Evolutionary conservation across 2,888 invertebrate species (phyloP), one percentile per base, ranked within the genome.

Genomic region (Hypsopygia costalis): DNA sequence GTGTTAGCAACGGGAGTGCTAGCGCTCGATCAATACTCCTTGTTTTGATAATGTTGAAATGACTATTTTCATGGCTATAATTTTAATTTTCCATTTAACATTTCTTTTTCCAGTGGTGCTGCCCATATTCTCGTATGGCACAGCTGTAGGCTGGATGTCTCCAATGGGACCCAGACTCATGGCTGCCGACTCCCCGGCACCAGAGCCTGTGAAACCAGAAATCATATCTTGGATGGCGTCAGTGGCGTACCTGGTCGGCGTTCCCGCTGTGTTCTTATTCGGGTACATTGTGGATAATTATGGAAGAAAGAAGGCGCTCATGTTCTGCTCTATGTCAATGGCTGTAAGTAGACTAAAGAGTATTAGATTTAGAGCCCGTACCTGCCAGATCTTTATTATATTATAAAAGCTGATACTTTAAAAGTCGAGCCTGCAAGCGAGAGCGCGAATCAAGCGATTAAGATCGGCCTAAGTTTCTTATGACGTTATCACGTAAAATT

Each of bases 181-280:
- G 75, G 85, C 89, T 0, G 56, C 67, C 1, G 68, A 77, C 6
- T 72, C 81, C 0, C 90, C 90, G 0, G 76, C 89, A 0, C 57
- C 74, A 0, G 53, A 60, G 4, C 82, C 89, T 0, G 75, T 91
- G 22, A 80, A 80, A 8, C 63, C 79, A 1, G 83, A 87, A 48
- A 78, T 85, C 43, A 74, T 90, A 40, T 90, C 91, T 12, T 90
- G 91, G 90, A 82, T 92, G 73, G 91, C 90, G 0, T 91, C 91
- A 0, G 79, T 90, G 1, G 81, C 90, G 7, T 90, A 90, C 58
- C 60, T 91, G 0, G 90, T 91, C 5, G 91, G 90, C 0, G 81
- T 90, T 0, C 75, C 89, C 0, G 86, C 90, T 0, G 91, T 90
- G 3, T 88, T 91, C 52, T 60, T 90, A 1, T 91, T 88, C 51